A percentile compares a stretch with the other conserved stretches of the same genome.
These are phyloP conservation scores for Uropetala carovei DNA, from an alignment of 2,888 invertebrate genomes.

Conservation along the genomic window DNA sequence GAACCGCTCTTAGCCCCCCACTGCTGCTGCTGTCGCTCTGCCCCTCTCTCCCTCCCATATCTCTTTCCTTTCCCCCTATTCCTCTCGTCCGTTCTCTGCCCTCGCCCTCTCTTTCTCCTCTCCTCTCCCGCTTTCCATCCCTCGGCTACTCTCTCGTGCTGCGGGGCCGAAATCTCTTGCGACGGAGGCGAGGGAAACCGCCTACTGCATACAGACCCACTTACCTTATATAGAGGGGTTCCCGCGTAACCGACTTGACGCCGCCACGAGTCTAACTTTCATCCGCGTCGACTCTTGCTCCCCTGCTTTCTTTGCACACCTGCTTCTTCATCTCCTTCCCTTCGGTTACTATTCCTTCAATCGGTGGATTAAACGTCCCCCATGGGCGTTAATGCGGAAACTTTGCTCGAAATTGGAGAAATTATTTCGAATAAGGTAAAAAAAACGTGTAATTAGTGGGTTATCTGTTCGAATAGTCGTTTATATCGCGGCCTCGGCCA, in stretches of 20 bases:
- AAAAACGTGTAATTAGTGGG: not conserved
- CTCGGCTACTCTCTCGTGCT: not conserved
- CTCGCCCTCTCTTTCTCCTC: not conserved
- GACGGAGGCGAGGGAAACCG: constrained; percentile 36
- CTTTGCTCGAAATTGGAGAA: not conserved
- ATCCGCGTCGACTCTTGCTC: not conserved
- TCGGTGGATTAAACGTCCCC: not conserved
- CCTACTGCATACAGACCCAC: constrained; percentile 61
- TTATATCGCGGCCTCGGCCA: no score
- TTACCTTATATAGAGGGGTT: constrained; percentile 59
- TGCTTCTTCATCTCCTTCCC: not conserved
- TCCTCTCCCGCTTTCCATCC: not conserved
- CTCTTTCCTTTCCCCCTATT: not conserved
- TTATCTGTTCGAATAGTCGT: no score
- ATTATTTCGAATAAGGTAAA: not conserved
- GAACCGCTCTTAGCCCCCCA: not conserved
- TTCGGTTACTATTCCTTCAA: not conserved
- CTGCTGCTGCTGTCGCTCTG: not conserved
- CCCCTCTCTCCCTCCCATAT: not conserved
- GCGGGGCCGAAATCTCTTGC: constrained; percentile 44
- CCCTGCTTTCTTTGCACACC: not conserved
- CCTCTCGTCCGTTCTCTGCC: not conserved
- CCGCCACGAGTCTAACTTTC: constrained; percentile 24
- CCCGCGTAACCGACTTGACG: not conserved
- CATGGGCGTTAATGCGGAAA: not conserved